Evolutionary conservation across 2,888 invertebrate genomes (phyloP).

Genomic region (Apoderus coryli): DNA sequence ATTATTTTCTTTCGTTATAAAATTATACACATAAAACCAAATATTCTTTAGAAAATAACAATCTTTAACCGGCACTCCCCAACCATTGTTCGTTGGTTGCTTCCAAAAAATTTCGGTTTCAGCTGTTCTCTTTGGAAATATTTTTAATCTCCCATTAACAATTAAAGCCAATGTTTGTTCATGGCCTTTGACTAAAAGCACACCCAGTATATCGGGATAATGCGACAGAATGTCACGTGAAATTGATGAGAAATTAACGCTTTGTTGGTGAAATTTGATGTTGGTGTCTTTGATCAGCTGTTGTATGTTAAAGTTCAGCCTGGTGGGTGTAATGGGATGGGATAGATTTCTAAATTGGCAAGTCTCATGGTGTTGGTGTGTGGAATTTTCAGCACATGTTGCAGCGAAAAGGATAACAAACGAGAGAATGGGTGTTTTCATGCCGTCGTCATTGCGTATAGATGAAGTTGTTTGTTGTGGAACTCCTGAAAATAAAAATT

Average conservation of each 20-base stretch:
- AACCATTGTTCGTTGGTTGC: conserved; percentile 31
- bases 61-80: conserved; percentile 32
- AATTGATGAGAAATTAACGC: conserved; percentile 19
- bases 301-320: conserved; percentile 25
- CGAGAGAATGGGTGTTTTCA: conserved; percentile 27
- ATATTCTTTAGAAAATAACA: conserved; percentile 26
- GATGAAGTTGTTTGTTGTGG: too few species aligned
- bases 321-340: conserved; percentile 27
- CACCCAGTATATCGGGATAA: conserved; percentile 30
- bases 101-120: conserved; percentile 41
- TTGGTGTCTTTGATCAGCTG: conserved; percentile 19
- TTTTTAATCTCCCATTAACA: conserved; percentile 22
- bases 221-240: conserved; percentile 38
- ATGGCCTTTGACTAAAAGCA: conserved; percentile 29
- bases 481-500: too few species aligned
- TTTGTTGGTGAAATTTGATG: conserved; percentile 15
- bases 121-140: conserved; percentile 28
- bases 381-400: conserved; percentile 33
- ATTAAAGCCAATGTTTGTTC: conserved; percentile 25
- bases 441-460: conserved; percentile 30
- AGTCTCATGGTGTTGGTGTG: conserved; percentile 25
- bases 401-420: conserved; percentile 35
- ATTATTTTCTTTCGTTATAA: conserved; percentile 21
- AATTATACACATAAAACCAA: conserved; percentile 30
- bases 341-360: conserved; percentile 27